phyloP scores from a whole-genome alignment of 2,113 vertebrate genomes.

The Serilophus lunatus region DNA sequence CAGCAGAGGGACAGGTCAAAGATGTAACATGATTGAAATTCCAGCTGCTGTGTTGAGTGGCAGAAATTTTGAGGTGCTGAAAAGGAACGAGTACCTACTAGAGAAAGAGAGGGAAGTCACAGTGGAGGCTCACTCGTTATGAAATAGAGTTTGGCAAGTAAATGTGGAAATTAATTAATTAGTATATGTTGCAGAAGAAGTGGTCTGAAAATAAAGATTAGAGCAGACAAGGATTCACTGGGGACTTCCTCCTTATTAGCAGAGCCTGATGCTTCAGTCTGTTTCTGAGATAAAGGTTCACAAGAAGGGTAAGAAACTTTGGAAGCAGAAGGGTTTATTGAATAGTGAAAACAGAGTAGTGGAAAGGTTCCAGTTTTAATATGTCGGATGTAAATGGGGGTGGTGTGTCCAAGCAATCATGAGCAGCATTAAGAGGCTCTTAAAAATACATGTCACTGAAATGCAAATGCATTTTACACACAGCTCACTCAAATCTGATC shows the following conservation, averaged over 20 bases:
- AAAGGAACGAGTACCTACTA: background rate
- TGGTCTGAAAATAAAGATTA: slow-evolving; percentile 11
- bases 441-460: background rate
- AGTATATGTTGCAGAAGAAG: background rate
- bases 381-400: background rate
- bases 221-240: background rate
- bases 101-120: background rate
- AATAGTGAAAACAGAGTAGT: background rate
- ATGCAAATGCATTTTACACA: background rate
- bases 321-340: background rate
- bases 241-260: background rate
- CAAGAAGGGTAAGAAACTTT: background rate
- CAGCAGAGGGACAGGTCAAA: background rate
- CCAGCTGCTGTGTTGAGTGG: background rate
- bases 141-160: background rate
- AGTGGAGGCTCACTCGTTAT: fast-evolving
- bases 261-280: background rate
- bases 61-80: background rate
- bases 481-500: background rate
- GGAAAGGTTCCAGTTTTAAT: background rate
- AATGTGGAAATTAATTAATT: slow-evolving; percentile 3
- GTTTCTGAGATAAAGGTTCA: background rate
- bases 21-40: background rate
- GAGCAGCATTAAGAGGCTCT: background rate
- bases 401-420: background rate